Base-by-base conservation (phyloP, 2,888 invertebrate species). In the Lycophotia porphyrea region DNA sequence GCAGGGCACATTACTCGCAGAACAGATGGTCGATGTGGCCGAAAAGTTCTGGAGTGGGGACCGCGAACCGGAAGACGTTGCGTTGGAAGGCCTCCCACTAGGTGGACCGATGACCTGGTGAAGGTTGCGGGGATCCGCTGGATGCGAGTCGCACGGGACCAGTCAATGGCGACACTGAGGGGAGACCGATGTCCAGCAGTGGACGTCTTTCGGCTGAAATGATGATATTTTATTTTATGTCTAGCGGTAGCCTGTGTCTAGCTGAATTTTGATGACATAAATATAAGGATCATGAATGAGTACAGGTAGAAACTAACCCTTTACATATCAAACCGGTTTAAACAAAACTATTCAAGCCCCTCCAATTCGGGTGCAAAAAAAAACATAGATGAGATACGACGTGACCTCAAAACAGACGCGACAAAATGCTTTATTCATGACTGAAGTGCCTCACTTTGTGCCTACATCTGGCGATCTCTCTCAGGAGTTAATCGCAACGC, bases 341-440 rank as follows among this genome's bases (percentile, higher is more conserved):
- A 55, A 61, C 15, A 55, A 68, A 73, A 60, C 66, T 67, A 69
- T 70, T 78, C 58, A 68, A 64, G 66, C 55, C 34, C 11, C 36
- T 73, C 60, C 34, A 71, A 68, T 81, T 71, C 18, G 49, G 34
- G n/a, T 63, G 27, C 39, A 58, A 76, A 64, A 76, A 76, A 76
- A 76, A 73, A 71, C 76, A 75, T n/a, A 71, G 68, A 60, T 24
- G 27, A 78, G 69, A 24, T 31, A 68, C n/a, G 34, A 47, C 68
- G 75, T 74, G 82, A 80, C 80, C 83, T 82, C 71, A 82, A 82
- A 82, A 76, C 80, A 80, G 85, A 77, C 36, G 78, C 66, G 76
- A 80, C 73, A 74, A 66, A 39, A 86, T 86, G 78, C 76, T 83
- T 86, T 85, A 86, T 86, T 85, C 85, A 86, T 80, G 78, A 84